Evolutionary conservation across 2,797 vertebrate genomes (phyloP).

Genomic region (Alosa sapidissima): DNA sequence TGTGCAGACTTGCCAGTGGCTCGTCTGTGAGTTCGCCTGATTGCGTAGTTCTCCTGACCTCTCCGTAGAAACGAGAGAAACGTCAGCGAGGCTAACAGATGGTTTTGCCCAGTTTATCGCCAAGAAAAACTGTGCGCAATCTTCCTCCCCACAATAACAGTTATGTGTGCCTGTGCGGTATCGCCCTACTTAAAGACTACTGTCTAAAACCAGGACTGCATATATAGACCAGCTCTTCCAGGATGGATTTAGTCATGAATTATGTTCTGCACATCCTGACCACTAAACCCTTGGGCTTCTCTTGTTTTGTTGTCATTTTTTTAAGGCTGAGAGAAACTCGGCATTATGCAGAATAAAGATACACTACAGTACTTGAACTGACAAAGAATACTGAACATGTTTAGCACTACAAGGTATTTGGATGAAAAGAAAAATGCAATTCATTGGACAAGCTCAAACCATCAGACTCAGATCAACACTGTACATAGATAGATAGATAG

Average conservation of each 20-base stretch:
- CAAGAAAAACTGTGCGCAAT: not conserved
- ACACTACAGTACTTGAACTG: not conserved
- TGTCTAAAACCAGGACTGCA: not conserved
- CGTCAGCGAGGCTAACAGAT: not conserved
- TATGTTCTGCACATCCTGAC: not conserved
- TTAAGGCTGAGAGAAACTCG: not conserved
- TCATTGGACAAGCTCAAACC: too few relatives aligned
- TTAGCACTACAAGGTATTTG: too few relatives aligned
- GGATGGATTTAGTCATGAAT: not conserved
- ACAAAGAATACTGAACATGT: too few relatives aligned
- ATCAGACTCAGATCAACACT: too few relatives aligned
- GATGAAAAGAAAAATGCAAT: too few relatives aligned
- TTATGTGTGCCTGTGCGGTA: not conserved
- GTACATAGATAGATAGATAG: too few relatives aligned
- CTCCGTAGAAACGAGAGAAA: not conserved
- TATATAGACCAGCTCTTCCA: not conserved
- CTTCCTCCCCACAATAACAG: constrained; percentile 3
- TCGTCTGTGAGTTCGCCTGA: too few relatives aligned
- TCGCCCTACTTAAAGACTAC: not conserved
- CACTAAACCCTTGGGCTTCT: not conserved
- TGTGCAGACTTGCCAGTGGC: not conserved
- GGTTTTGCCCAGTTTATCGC: not conserved
- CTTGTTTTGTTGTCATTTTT: not conserved
- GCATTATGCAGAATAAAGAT: not conserved
- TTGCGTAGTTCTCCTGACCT: not conserved